A percentile compares a stretch with the other conserved stretches of the same genome.
Evolutionary conservation across 2,113 vertebrate species (phyloP).

Genomic region (Salvelinus fontinalis): DNA sequence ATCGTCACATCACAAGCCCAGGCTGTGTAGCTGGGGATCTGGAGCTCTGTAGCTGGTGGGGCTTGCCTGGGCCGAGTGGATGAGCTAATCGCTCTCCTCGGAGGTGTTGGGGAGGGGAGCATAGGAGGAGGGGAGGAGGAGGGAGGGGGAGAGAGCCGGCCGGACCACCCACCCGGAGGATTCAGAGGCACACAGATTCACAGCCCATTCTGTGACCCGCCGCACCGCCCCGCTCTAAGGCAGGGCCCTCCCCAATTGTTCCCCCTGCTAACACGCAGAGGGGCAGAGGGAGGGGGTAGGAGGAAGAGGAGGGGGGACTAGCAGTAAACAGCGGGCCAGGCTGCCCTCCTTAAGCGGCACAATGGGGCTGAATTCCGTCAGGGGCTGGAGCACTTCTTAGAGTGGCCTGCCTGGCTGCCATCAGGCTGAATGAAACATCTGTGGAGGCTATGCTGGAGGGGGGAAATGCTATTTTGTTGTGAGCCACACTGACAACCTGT

Average conservation of each 20-base stretch:
- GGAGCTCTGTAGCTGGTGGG: constrained; percentile 6
- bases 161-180: constrained; percentile 80
- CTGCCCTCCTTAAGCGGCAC: constrained; percentile 70
- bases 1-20: constrained; percentile 61
- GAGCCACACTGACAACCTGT: constrained; percentile 73
- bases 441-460: constrained; percentile 72
- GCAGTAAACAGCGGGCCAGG: constrained; percentile 72
- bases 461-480: constrained; percentile 74
- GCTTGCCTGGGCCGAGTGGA: constrained; percentile 55
- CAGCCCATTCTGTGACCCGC: constrained; percentile 80
- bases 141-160: constrained; percentile 17
- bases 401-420: constrained; percentile 66
- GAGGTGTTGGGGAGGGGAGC: constrained; percentile 52
- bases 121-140: constrained; percentile 37
- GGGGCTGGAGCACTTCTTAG: constrained; percentile 76
- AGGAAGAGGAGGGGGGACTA: constrained; percentile 35
- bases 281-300: constrained; percentile 50
- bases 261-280: constrained; percentile 66
- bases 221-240: constrained; percentile 67
- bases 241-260: constrained; percentile 78
- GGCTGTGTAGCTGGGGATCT: constrained; percentile 17
- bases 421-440: constrained; percentile 79
- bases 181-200: constrained; percentile 78
- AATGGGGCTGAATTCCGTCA: constrained; percentile 77
- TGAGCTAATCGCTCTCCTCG: constrained; percentile 70